A percentile compares a stretch with the other conserved stretches of the same genome.
These are phyloP conservation scores for Rhynchopsitta pachyrhyncha DNA, from an alignment of 2,113 vertebrate species.

Conservation along the genomic window DNA sequence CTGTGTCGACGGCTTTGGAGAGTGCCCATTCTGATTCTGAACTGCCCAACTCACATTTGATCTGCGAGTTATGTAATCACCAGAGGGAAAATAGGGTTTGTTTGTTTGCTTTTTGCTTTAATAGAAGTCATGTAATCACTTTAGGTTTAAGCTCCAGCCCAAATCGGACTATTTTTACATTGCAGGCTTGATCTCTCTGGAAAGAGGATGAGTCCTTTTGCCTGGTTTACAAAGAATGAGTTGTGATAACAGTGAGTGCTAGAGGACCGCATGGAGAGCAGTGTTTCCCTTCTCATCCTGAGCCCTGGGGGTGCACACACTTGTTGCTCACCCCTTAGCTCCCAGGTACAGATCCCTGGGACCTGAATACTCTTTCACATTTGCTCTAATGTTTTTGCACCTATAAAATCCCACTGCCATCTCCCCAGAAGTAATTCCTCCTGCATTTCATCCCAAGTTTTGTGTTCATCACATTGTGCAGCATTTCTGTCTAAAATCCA, in stretches of 20 bases:
- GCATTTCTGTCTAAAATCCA: background rate
- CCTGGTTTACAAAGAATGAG: background rate
- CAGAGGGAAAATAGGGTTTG: background rate
- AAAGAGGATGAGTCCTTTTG: slow-evolving; percentile 54
- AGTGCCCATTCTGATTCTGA: background rate
- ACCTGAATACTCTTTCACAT: background rate
- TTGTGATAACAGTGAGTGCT: background rate
- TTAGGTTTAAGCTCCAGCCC: slow-evolving; percentile 64
- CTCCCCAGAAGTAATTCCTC: background rate
- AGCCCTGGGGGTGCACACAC: too few relatives aligned
- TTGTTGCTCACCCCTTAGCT: background rate
- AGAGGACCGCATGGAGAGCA: background rate
- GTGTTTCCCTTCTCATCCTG: fast-evolving
- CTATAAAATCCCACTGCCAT: background rate
- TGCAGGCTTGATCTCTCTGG: slow-evolving; percentile 57
- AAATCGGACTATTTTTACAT: slow-evolving; percentile 70
- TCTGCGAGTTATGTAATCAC: slow-evolving; percentile 47
- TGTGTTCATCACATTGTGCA: background rate
- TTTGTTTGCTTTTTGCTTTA: slow-evolving; percentile 63
- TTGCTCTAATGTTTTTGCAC: background rate
- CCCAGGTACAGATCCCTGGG: background rate
- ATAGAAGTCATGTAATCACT: slow-evolving; percentile 68
- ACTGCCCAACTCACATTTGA: background rate
- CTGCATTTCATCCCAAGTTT: background rate
- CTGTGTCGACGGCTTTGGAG: background rate